These are phyloP conservation scores for Ametastegia equiseti DNA, from an alignment of 2,888 invertebrate species.

Conservation along the genomic window DNA sequence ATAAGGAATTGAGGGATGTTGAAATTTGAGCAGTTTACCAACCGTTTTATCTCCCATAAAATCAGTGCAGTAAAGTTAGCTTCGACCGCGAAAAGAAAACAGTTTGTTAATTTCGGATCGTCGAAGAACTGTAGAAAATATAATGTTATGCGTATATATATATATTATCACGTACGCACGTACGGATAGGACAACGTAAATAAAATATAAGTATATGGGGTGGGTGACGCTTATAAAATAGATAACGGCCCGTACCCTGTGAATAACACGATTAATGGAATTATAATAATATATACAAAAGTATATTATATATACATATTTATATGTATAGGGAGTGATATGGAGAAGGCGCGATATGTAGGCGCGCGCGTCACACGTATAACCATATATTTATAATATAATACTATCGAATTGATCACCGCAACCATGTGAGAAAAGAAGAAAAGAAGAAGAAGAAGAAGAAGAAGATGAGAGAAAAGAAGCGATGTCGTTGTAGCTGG, in stretches of 20 bases:
- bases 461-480: conserved; percentile 6
- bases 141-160: background rate
- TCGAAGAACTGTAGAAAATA: background rate
- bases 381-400: background rate
- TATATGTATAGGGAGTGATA: no score
- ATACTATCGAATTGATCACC: background rate
- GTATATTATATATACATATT: background rate
- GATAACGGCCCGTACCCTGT: conserved; percentile 6
- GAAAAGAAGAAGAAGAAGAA: background rate
- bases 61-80: no score
- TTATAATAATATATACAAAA: conserved; percentile 6
- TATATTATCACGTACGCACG: background rate
- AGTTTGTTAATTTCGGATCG: background rate
- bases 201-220: conserved; percentile 8
- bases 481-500: conserved; percentile 26
- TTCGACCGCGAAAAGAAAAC: no score
- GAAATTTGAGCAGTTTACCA: no score
- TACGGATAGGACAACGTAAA: conserved; percentile 21
- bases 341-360: background rate
- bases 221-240: conserved; percentile 14
- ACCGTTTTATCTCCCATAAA: no score
- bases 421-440: background rate
- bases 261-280: conserved; percentile 17
- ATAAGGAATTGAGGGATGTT: no score
- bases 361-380: background rate